Conservation (phyloP, 2,888 invertebrate species). For the Drosophila anomalata region DNA sequence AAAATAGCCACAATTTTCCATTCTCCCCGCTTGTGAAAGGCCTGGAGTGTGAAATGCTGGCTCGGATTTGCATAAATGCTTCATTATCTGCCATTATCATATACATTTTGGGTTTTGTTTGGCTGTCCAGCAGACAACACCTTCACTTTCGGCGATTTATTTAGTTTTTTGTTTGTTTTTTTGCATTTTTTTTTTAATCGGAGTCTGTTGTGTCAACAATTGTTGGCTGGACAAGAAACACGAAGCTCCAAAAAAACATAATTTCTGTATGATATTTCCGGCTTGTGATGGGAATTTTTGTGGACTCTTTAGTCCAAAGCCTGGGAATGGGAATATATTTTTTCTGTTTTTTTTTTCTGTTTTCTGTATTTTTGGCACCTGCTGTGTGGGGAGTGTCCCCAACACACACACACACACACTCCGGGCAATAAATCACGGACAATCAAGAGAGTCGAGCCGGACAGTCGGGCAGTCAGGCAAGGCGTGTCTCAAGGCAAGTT, state of each 20-base stretch:
- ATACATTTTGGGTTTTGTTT: constrained; percentile 33
- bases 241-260: neutral
- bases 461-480: neutral
- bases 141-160: constrained; percentile 45
- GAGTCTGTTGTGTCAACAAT: constrained; percentile 34
- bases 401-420: neutral
- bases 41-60: constrained; percentile 29
- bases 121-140: constrained; percentile 27
- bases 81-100: constrained; percentile 68
- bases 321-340: neutral
- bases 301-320: neutral
- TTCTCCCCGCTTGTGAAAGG: neutral
- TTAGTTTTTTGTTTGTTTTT: constrained; percentile 25
- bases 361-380: constrained; percentile 23
- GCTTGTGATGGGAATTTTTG: constrained; percentile 28
- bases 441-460: constrained; percentile 3
- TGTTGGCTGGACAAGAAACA: constrained; percentile 23
- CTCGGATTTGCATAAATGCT: constrained; percentile 66
- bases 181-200: neutral
- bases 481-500: constrained; percentile 42
- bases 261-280: constrained; percentile 32
- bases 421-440: constrained; percentile 34
- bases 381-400: constrained; percentile 29
- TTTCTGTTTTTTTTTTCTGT: neutral
- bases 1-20: neutral